Base-by-base conservation (phyloP, 2,113 vertebrate genomes). In the Notothenia coriiceps region DNA sequence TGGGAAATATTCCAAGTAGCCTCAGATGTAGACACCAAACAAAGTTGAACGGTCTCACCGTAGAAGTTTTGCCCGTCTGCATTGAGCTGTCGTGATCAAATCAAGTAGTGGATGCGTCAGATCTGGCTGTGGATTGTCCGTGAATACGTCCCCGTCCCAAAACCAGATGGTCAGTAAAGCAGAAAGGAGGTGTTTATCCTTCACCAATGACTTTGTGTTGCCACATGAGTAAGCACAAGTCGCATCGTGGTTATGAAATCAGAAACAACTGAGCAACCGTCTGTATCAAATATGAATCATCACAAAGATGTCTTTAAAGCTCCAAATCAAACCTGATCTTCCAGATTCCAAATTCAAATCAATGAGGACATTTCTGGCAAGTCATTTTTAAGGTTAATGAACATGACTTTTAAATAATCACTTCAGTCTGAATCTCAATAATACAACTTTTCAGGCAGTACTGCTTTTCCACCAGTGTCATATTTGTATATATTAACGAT, bases 121-220 rank as follows among this genome's bases (percentile, higher is more conserved):
- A 70, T 40, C 43, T 20, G 59, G 60, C 68, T 9, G 40, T 40
- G 35, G 70, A 49, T 70, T 59, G 79, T 73, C 55, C 46, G 18
- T 54, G 74, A 46, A 66, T 85, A 72, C 40, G 51, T 78, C 13
- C 7, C 40, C 2, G 14, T 63, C 61, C 74, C 13, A 43, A 82
- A 85, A 85, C 68, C 85, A 86, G 82, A 71, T 74, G 73, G 77
- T 83, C 74, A 9, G 25, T 13, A 40, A 76, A 50, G 51, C 60
- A 71, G 59, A 20, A 55, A 47, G 35, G 49, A 70, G 22, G 14
- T 59, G 71, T 71, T 79, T 79, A 54, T 25, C 52, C 50, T 46
- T 59, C 67, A 64, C n/a, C 49, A 71, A 79, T 56, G 33, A 70
- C 55, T 60, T 74, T 85, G 59, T 86, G 65, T 62, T 69, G 25